Evolutionary conservation across 2,888 invertebrate species (phyloP).

Genomic region (Malthinus flaveolus): DNA sequence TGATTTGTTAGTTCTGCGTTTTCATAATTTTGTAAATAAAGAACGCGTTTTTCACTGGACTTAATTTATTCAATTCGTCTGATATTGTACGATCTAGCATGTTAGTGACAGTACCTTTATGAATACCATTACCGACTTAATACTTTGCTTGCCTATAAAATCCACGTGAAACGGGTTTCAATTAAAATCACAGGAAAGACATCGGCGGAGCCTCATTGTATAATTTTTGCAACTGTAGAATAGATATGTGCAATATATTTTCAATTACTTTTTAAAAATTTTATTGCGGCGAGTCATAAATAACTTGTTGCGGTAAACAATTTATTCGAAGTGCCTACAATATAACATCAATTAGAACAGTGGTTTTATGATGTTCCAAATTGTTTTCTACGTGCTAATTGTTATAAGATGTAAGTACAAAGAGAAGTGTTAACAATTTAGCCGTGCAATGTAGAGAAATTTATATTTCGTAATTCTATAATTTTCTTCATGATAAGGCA

Average conservation of each 20-base stretch:
- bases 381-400: slow-evolving; percentile 25
- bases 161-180: too few species aligned
- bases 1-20: too few species aligned
- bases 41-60: too few species aligned
- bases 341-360: slow-evolving; percentile 23
- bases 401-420: slow-evolving; percentile 22
- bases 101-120: too few species aligned
- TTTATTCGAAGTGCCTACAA: slow-evolving; percentile 6
- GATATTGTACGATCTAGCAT: too few species aligned
- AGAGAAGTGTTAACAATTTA: slow-evolving; percentile 4
- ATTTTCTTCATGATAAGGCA: slow-evolving; percentile 1
- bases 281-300: slow-evolving; percentile 14
- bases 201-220: not conserved
- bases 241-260: not conserved
- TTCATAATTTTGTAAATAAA: too few species aligned
- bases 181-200: not conserved
- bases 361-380: slow-evolving; percentile 22
- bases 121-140: too few species aligned
- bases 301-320: slow-evolving; percentile 16
- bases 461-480: not conserved
- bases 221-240: slow-evolving; percentile 1
- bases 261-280: not conserved
- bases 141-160: too few species aligned
- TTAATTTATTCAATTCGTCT: too few species aligned
- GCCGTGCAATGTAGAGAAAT: not conserved